A percentile compares a stretch with the other conserved stretches of the same genome.
These are phyloP conservation scores for Hormaphis cornu DNA, from an alignment of 1,140 invertebrate species.

Conservation along the genomic window DNA sequence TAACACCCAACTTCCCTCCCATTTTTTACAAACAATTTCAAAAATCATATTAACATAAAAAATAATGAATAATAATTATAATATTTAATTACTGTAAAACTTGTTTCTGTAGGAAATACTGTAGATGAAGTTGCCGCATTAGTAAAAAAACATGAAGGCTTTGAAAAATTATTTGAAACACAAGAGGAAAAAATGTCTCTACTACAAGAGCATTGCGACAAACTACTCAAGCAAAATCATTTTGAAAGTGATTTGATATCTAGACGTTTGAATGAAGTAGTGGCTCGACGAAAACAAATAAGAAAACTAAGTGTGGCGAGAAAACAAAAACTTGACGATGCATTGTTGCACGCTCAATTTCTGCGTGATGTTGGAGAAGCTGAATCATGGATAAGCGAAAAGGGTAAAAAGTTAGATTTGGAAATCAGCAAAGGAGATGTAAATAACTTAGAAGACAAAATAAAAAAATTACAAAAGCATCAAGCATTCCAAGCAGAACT, in stretches of 20 bases:
- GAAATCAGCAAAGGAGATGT: slow-evolving; percentile 60
- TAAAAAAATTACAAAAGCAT: slow-evolving; percentile 95
- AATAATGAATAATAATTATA: background rate
- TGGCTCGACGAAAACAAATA: slow-evolving; percentile 59
- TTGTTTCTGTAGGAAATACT: slow-evolving; percentile 43
- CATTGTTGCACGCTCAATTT: slow-evolving; percentile 79
- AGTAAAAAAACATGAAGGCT: slow-evolving; percentile 84
- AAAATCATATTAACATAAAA: background rate
- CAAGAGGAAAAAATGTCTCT: slow-evolving; percentile 80
- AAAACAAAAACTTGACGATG: slow-evolving; percentile 62
- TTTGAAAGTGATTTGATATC: slow-evolving; percentile 84
- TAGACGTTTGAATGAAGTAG: slow-evolving; percentile 58
- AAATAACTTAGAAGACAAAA: slow-evolving; percentile 71
- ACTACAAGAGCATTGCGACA: slow-evolving; percentile 75
- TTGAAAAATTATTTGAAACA: slow-evolving; percentile 72
- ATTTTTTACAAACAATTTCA: too few species aligned
- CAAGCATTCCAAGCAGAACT: slow-evolving; percentile 95
- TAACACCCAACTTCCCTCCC: too few species aligned
- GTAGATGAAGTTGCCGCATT: slow-evolving; percentile 79
- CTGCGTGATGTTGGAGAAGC: slow-evolving; percentile 79
- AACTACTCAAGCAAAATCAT: slow-evolving; percentile 83
- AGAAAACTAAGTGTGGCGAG: slow-evolving; percentile 56
- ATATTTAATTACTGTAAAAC: background rate
- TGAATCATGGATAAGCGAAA: slow-evolving; percentile 87
- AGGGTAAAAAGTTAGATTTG: slow-evolving; percentile 74